phyloP scores from a whole-genome alignment of 2,113 vertebrate genomes.

The Excalfactoria chinensis region DNA sequence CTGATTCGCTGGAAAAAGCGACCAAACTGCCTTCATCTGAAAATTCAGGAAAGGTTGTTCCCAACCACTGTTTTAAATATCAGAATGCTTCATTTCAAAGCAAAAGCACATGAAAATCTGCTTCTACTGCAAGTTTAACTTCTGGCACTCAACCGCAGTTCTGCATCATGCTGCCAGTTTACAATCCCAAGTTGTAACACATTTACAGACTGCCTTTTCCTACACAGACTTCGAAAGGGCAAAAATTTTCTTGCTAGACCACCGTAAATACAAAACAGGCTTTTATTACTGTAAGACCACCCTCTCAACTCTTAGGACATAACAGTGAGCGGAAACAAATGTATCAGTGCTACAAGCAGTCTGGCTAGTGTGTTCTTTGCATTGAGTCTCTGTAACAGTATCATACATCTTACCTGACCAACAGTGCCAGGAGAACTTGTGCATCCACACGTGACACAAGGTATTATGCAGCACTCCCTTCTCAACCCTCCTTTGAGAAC shows the following conservation, averaged over 20 bases:
- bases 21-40: not conserved
- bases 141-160: not conserved
- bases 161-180: not conserved
- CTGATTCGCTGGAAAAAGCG: not conserved
- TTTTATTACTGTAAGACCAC: slow-evolving; percentile 4
- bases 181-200: not conserved
- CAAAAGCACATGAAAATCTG: not conserved
- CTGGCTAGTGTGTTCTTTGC: not conserved
- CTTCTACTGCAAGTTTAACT: not conserved
- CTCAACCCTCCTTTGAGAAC: not conserved
- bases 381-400: not conserved
- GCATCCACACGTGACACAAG: not conserved
- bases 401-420: not conserved
- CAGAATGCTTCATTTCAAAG: not conserved
- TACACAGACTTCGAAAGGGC: not conserved
- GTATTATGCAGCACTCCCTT: not conserved
- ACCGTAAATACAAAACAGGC: slow-evolving; percentile 19
- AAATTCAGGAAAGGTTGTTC: not conserved
- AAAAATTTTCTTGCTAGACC: not conserved
- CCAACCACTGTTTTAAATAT: not conserved
- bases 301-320: not conserved
- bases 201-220: slow-evolving; percentile 3
- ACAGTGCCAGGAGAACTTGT: not conserved
- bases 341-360: not conserved
- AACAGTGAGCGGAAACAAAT: not conserved